phyloP scores from a whole-genome alignment of 2,113 vertebrate species.

The Artemisiospiza belli region DNA sequence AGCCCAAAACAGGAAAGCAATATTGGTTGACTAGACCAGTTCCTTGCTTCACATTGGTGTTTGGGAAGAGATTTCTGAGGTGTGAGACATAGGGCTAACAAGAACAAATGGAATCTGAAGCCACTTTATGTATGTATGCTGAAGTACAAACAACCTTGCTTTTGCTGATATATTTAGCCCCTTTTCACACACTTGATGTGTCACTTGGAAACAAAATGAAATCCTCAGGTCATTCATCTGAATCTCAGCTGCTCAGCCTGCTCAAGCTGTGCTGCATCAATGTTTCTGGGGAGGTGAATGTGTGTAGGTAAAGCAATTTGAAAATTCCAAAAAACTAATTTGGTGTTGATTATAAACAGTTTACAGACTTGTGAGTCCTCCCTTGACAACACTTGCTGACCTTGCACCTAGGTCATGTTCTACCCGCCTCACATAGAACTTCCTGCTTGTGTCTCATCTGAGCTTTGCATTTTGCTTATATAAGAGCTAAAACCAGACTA shows the following conservation, averaged over 20 bases:
- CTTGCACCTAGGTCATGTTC: neutral
- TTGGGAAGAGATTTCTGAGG: neutral
- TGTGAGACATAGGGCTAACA: neutral
- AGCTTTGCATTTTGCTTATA: neutral
- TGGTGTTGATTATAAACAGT: neutral
- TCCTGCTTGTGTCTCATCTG: neutral
- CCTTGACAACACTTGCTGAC: neutral
- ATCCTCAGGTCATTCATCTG: neutral
- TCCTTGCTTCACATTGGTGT: neutral
- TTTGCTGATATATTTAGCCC: neutral
- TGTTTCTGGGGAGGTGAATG: neutral
- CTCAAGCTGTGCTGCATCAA: neutral
- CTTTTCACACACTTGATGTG: neutral
- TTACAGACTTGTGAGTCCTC: neutral
- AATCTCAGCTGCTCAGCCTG: neutral
- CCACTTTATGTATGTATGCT: neutral
- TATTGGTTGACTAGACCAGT: accelerated
- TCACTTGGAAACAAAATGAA: neutral
- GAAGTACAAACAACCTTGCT: neutral
- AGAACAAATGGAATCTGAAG: neutral
- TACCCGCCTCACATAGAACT: neutral
- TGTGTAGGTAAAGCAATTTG: neutral
- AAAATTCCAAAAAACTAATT: neutral
- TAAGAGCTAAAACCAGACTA: neutral
- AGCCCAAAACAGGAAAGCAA: neutral